Evolutionary conservation across 2,797 vertebrate genomes (phyloP), one percentile per base, ranked within the genome.

Genomic region (Hemitrygon akajei): DNA sequence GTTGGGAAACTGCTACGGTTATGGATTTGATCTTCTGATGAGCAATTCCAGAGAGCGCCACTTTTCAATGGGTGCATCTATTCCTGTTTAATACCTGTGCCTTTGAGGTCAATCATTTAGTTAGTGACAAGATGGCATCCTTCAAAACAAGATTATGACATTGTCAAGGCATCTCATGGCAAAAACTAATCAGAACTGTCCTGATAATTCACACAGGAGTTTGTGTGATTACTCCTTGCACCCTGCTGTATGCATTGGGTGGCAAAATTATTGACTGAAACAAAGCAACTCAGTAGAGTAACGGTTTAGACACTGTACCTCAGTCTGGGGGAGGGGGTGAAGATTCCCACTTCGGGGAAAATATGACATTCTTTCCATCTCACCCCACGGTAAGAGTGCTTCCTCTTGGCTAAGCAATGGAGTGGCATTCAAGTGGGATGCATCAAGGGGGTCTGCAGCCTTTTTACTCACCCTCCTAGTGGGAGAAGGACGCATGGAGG

Each of bases 351-450:
- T 75, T 93, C 71, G 91, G 91, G 91, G 91, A 93, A 93, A 93
- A 93, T 93, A 93, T 73, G 91, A 75, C 40, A 93, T 93, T 93
- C 91, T 93, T 93, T 93, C 91, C 91, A 93, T 75, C 27, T 93
- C 91, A 93, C 91, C 71, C 91, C 91, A 93, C 71, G 91, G 91
- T 93, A 93, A 76, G 73, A 93, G 91, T 93, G 91, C 91, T 93
- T 93, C 91, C 71, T 93, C 91, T 76, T 93, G 91, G 91, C 91
- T 93, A 76, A 73, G 91, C 71, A 93, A 76, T 93, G 91, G 71
- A 76, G 91, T 76, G 91, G 91, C 71, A 93, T 93, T 93, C 91
- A 93, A 76, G 71, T 73, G 71, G 47, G 71, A 93, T 56, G 73
- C 91, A 93, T 93, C 91, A 93, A 16, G 73, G 91, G 91, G 91